phyloP scores from a whole-genome alignment of 2,888 invertebrate species.

The Lamellibrachia columna region DNA sequence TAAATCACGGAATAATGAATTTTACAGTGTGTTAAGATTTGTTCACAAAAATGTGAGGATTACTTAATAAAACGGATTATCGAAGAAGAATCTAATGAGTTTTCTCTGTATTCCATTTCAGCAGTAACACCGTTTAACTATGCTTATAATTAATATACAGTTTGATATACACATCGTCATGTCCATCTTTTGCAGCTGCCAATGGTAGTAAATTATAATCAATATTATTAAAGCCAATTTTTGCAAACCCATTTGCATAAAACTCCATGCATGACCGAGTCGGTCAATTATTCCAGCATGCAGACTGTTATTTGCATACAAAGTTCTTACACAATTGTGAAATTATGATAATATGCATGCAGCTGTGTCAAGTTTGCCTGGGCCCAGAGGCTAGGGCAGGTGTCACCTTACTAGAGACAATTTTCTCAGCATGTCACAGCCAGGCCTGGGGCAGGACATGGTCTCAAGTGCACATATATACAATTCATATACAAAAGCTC shows the following conservation, averaged over 20 bases:
- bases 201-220: background rate
- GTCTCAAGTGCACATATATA: background rate
- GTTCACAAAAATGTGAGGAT: too few relatives aligned
- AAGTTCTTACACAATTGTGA: background rate
- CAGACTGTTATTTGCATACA: background rate
- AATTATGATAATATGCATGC: background rate
- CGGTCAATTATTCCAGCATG: background rate
- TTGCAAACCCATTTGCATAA: background rate
- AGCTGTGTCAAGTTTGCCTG: background rate
- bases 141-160: too few relatives aligned
- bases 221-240: background rate
- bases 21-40: too few relatives aligned
- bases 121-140: too few relatives aligned
- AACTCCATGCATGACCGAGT: background rate
- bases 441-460: background rate
- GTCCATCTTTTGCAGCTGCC: background rate
- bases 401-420: background rate
- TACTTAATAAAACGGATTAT: too few relatives aligned
- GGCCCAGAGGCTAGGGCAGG: background rate
- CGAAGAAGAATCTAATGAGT: too few relatives aligned
- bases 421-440: background rate
- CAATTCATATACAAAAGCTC: too few relatives aligned
- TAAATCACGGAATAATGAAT: too few relatives aligned
- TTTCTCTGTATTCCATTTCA: too few relatives aligned
- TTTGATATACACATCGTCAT: too few relatives aligned